Base-by-base conservation (phyloP, 2,888 invertebrate species). In the Caenorhabditis sp. region DNA sequence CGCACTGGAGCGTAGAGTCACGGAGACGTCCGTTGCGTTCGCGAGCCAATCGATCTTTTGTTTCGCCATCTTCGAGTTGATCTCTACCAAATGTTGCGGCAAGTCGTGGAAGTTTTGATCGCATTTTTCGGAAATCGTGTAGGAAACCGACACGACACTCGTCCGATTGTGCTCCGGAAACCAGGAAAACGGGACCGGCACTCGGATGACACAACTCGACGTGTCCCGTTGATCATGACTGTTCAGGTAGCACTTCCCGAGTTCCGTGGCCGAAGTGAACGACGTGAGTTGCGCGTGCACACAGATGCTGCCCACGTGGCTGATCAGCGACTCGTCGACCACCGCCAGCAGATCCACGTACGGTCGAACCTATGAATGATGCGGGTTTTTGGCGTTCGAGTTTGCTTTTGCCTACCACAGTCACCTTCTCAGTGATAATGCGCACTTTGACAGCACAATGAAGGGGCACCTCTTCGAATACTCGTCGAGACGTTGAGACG, bases 291-390 rank as follows among this genome's bases (percentile, higher is more conserved):
- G 83, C 6, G 84, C 86, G 15, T 81, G 79, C 2, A 87, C 85
- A 71, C 87, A 87, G 7, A 86, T 55, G 8, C 78, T 74, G 11
- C 79, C 79, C 43, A 81, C 75, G 53, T 81, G 79, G 22, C 72
- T 68, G 20, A 79, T 68, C 37, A 86, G 71, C n/a, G 77, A 58
- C 32, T 78, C 73, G 66, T 87, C 87, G 1, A 82, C 77, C 2
- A 81, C 77, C 6, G 85, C 87, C 15, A 87, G 43, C 7, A 86
- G 79, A 70, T 87, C 87, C n/a, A 87, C 81, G 70, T 84, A 87
- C 1, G 87, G 87, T 11, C 85, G 81, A 41, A 85, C 83, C 86
- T 86, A 39, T 15, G 59, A n/a, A 8, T 9, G 27, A 52, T n/a
- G n/a, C n/a, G n/a, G n/a, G n/a, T n/a, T n/a, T n/a, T n/a, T n/a